These are phyloP conservation scores for Amaurobius ferox DNA, from an alignment of 2,888 invertebrate species.

Conservation along the genomic window DNA sequence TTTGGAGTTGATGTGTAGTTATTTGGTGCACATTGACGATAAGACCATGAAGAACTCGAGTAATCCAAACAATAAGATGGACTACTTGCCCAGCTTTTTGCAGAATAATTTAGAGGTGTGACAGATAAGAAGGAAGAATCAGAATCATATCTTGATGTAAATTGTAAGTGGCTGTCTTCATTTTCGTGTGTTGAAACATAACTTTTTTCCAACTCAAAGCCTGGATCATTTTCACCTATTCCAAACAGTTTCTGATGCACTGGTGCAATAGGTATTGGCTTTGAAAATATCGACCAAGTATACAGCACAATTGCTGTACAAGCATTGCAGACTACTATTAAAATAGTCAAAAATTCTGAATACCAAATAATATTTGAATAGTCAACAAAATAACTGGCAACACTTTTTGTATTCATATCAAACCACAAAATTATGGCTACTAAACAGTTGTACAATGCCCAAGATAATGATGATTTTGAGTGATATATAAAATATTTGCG, in stretches of 20 bases:
- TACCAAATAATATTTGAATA: slow-evolving; percentile 38
- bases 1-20: slow-evolving; percentile 43
- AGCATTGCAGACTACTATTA: slow-evolving; percentile 21
- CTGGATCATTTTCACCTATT: slow-evolving; percentile 46
- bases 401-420: slow-evolving; percentile 48
- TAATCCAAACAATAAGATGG: slow-evolving; percentile 34
- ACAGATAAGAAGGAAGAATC: slow-evolving; percentile 29
- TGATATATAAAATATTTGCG: slow-evolving; percentile 47
- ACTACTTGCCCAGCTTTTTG: slow-evolving; percentile 39
- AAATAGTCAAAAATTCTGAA: background rate
- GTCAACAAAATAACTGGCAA: slow-evolving; percentile 1
- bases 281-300: slow-evolving; percentile 41
- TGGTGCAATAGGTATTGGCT: slow-evolving; percentile 59
- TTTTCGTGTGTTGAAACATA: background rate
- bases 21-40: slow-evolving; percentile 27
- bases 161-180: background rate
- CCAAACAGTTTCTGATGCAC: slow-evolving; percentile 46
- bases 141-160: slow-evolving; percentile 35
- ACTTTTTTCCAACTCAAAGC: slow-evolving; percentile 35
- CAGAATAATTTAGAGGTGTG: slow-evolving; percentile 56
- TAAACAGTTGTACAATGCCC: slow-evolving; percentile 47
- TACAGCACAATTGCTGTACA: slow-evolving; percentile 24
- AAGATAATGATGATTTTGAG: slow-evolving; percentile 55
- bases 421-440: slow-evolving; percentile 37
- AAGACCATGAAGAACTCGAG: slow-evolving; percentile 60